Evolutionary conservation across 2,888 invertebrate species (phyloP), one percentile per base, ranked within the genome.

Genomic region (Chrysolina americana): DNA sequence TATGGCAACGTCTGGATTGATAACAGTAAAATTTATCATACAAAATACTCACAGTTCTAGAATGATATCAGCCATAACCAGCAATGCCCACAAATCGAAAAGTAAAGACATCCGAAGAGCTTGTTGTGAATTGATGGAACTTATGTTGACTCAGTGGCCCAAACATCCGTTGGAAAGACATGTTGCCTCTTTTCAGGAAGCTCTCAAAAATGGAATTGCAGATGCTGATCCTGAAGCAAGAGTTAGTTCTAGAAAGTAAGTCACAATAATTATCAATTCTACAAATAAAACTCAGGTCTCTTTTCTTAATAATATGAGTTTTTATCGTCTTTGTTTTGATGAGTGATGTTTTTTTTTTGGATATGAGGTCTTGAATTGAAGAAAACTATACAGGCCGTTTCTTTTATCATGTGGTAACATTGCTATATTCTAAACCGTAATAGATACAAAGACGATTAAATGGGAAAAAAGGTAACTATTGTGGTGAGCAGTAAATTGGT

Each of bases 221-320:
- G 99, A 99, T 90, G 98, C 99, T 0, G 99, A 99, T 88, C 92
- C 94, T 41, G 95, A 95, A 68, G 97, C 98, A 0, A 89, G 99
- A 80, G 93, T 93, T 11, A 91, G 92, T 83, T 94, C 95, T 0
- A 91, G 98, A 85, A 94, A 93, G 96, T 97, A 87, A 88, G 90
- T 73, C 62, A 10, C 13, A 21, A 50, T 53, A 41, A 53, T 64
- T 36, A 6, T 36, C 8, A 36, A 36, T 36, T 36, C 36, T 6
- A 6, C 36, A 36, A 36, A 0, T 8, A 36, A 36, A 36, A 3
- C 36, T 36, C 8, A 6, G 4, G 4, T 6, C 36, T 6, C 36
- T 36, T 28, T 28, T 28, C 28, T 28, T 28, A 28, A 28, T 28
- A 28, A 28, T 28, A 5, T 28, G 5, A 5, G n/a, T n/a, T n/a